These are phyloP conservation scores for Rugalucina vietnamica DNA, from an alignment of 2,888 invertebrate genomes.

Conservation along the genomic window DNA sequence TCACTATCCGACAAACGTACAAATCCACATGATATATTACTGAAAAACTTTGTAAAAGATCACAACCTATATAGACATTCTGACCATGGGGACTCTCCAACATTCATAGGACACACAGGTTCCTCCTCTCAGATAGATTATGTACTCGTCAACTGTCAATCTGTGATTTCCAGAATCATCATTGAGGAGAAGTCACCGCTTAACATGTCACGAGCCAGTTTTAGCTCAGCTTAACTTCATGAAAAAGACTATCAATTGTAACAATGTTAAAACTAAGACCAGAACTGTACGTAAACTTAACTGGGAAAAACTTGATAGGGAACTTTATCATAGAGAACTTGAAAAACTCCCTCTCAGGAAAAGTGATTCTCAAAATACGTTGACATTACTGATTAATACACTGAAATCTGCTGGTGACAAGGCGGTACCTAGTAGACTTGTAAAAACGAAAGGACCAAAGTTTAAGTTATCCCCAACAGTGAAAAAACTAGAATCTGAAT, in stretches of 20 bases:
- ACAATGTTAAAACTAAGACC: neutral
- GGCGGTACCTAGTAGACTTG: neutral
- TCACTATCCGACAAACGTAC: neutral
- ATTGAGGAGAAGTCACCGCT: neutral
- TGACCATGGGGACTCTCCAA: neutral
- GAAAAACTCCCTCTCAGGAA: neutral
- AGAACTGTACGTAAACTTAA: neutral
- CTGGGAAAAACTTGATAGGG: conserved; percentile 1
- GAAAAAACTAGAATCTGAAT: neutral
- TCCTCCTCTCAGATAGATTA: conserved; percentile 9
- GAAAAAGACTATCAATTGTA: neutral
- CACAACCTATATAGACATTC: neutral
- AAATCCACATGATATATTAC: conserved; percentile 4
- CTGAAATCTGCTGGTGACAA: neutral
- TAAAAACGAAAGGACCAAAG: neutral
- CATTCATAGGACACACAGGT: neutral
- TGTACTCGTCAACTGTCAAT: neutral
- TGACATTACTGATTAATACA: neutral
- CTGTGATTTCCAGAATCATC: neutral
- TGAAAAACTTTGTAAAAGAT: neutral
- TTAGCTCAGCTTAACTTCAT: neutral
- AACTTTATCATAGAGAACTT: neutral
- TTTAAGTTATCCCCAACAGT: conserved; percentile 10
- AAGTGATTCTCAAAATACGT: neutral
- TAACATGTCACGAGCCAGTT: neutral